A percentile compares a stretch with the other conserved stretches of the same genome.
Conservation (phyloP, 2,797 vertebrate species). For the Coregonus sp. region DNA sequence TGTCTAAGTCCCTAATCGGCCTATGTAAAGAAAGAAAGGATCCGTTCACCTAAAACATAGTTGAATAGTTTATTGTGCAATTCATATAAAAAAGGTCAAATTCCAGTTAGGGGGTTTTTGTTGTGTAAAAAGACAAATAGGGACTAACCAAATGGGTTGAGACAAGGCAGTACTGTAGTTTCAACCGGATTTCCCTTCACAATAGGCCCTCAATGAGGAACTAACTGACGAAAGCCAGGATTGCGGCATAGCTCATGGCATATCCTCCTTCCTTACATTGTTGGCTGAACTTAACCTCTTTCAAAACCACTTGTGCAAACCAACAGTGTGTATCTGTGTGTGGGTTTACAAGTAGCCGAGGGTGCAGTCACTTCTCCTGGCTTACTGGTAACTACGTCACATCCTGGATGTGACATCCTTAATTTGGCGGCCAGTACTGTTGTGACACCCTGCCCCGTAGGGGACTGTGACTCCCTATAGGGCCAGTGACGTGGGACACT, state of each 20-base stretch:
- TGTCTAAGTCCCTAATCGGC: background rate
- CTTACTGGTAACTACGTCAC: constrained; percentile 37
- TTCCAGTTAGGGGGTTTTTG: background rate
- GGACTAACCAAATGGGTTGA: background rate
- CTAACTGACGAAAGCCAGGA: background rate
- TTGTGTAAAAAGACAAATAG: background rate
- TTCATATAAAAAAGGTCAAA: background rate
- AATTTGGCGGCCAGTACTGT: background rate
- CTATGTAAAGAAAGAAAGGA: too few species aligned
- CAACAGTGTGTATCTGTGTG: background rate
- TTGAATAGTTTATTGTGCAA: too few species aligned
- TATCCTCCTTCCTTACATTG: background rate
- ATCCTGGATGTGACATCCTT: constrained; percentile 60
- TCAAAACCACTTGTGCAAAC: background rate
- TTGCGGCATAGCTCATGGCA: background rate
- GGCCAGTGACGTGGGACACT: constrained; percentile 42
- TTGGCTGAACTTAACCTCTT: background rate
- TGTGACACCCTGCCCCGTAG: constrained; percentile 23
- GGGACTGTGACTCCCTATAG: constrained; percentile 1
- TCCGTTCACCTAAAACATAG: too few species aligned
- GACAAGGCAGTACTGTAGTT: background rate
- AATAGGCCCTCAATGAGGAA: background rate
- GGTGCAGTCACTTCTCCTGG: background rate
- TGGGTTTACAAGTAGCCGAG: background rate
- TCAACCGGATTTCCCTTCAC: background rate